These are phyloP conservation scores for Pygmarrhopalites habei DNA, from an alignment of 1,140 invertebrate genomes.

Conservation along the genomic window DNA sequence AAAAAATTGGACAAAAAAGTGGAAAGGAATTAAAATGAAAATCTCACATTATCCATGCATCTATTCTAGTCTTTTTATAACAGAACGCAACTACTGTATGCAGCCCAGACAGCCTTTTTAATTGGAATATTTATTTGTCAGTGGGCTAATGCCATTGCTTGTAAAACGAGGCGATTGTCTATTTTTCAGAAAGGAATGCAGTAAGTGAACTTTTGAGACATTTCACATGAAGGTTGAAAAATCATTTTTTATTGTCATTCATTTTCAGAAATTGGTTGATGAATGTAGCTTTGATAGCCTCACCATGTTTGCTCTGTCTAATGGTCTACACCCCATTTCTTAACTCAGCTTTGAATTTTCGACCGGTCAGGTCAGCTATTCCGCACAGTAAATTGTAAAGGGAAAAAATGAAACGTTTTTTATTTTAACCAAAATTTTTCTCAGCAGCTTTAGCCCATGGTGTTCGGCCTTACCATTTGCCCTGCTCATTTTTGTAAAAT, in stretches of 20 bases:
- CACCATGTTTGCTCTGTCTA: slow-evolving; percentile 17
- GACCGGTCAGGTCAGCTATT: slow-evolving; percentile 7
- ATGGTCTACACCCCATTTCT: slow-evolving; percentile 29
- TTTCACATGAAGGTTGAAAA: background rate
- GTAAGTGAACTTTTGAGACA: too few relatives aligned
- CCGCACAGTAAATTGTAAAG: too few relatives aligned
- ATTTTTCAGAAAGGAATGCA: slow-evolving; percentile 33
- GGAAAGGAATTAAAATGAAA: too few relatives aligned
- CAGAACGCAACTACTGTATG: slow-evolving; percentile 15
- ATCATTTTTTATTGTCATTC: background rate
- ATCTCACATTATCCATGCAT: too few relatives aligned
- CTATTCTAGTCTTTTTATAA: too few relatives aligned
- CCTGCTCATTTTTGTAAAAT: background rate
- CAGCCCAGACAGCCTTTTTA: slow-evolving; percentile 30
- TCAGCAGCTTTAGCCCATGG: slow-evolving; percentile 3
- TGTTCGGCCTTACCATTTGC: slow-evolving; percentile 5
- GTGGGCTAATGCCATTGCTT: slow-evolving; percentile 31
- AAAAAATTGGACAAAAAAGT: too few relatives aligned
- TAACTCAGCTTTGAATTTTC: slow-evolving; percentile 28
- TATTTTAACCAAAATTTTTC: too few relatives aligned
- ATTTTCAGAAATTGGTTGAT: slow-evolving; percentile 24
- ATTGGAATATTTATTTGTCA: slow-evolving; percentile 26
- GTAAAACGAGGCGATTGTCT: slow-evolving; percentile 34
- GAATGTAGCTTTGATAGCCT: slow-evolving; percentile 27
- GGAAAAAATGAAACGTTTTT: too few relatives aligned